Evolutionary conservation across 2,797 vertebrate genomes (phyloP).

Genomic region (Galago senegalensis): DNA sequence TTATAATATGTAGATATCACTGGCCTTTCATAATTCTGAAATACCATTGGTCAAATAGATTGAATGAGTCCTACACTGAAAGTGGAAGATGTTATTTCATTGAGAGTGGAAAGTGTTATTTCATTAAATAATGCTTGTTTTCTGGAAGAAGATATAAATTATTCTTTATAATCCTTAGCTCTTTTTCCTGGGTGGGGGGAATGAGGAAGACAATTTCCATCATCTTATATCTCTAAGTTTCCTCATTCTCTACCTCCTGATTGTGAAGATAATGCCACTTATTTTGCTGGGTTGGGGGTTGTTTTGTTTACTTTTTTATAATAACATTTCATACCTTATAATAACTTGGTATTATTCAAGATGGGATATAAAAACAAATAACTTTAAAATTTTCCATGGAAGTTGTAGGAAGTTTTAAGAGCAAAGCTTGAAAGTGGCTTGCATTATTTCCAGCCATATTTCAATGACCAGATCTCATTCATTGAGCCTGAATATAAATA

Average conservation of each 20-base stretch:
- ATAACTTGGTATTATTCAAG: neutral
- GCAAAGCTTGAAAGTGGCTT: neutral
- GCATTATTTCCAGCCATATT: too few species aligned
- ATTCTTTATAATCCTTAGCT: neutral
- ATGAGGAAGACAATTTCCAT: neutral
- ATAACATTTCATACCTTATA: neutral
- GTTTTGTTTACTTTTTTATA: neutral
- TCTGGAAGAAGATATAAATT: neutral
- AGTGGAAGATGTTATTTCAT: rapidly evolving
- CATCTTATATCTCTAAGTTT: neutral
- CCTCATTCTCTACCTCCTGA: neutral
- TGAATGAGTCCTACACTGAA: neutral
- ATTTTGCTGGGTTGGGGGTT: neutral
- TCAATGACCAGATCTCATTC: neutral
- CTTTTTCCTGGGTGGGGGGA: neutral
- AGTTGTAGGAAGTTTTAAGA: neutral
- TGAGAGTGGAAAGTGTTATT: neutral
- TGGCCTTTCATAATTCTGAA: neutral
- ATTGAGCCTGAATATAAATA: neutral
- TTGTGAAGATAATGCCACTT: neutral
- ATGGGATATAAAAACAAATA: neutral
- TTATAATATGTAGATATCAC: neutral
- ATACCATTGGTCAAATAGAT: neutral
- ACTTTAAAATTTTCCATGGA: neutral
- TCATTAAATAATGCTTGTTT: neutral